These are phyloP conservation scores for Falco cherrug DNA, from an alignment of 2,797 vertebrate species.

Conservation along the genomic window DNA sequence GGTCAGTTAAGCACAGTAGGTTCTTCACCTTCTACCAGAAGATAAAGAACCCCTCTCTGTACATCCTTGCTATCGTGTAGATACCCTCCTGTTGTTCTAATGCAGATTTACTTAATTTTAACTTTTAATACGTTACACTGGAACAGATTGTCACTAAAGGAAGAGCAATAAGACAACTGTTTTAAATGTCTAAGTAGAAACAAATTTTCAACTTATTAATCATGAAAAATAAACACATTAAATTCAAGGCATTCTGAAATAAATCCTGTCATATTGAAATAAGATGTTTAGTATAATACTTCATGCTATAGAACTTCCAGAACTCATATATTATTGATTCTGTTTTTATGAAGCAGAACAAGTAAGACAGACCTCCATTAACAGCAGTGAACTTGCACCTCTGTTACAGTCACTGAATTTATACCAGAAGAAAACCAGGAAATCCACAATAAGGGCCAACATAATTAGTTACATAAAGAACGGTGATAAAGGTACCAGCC, in stretches of 20 bases:
- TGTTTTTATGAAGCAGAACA: not conserved
- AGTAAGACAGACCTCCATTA: not conserved
- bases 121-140: constrained; percentile 33
- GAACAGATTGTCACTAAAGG: constrained; percentile 21
- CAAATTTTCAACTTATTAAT: not conserved
- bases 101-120: constrained; percentile 47
- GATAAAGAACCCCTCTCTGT: not conserved
- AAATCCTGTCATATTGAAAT: not conserved
- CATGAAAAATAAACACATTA: not conserved
- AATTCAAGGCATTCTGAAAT: not conserved
- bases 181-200: constrained; percentile 25
- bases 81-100: constrained; percentile 19
- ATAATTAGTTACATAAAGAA: not conserved
- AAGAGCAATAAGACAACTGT: not conserved
- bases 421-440: not conserved
- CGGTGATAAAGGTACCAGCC: not conserved
- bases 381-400: not conserved
- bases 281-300: not conserved
- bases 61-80: not conserved
- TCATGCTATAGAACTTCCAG: not conserved
- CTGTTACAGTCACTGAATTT: not conserved
- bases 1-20: constrained; percentile 44
- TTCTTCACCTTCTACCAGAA: constrained; percentile 33
- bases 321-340: not conserved
- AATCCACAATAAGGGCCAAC: not conserved